Evolutionary conservation across 2,113 vertebrate species (phyloP).

Genomic region (Lycocorax pyrrhopterus): DNA sequence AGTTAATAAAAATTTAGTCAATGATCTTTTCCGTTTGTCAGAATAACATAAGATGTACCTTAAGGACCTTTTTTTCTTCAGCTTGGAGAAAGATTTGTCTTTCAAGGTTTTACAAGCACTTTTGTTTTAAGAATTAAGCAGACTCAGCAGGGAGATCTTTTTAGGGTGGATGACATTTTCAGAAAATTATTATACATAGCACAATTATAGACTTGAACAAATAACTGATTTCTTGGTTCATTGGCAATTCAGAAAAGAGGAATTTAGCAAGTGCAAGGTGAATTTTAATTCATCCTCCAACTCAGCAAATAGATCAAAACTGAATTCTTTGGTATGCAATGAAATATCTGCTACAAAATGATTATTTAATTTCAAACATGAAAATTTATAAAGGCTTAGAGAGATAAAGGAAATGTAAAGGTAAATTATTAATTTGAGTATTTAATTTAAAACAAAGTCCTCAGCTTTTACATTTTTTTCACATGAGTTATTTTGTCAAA

Average conservation of each 20-base stretch:
- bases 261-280: not conserved
- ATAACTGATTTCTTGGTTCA: slow-evolving; percentile 22
- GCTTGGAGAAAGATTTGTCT: not conserved
- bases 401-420: not conserved
- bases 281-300: not conserved
- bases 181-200: not conserved
- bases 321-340: not conserved
- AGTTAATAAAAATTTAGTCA: not conserved
- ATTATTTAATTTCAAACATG: not conserved
- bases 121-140: not conserved
- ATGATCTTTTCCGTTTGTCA: not conserved
- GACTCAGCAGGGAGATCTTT: not conserved
- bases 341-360: not conserved
- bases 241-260: not conserved
- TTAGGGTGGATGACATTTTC: not conserved
- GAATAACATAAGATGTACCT: not conserved
- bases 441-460: not conserved
- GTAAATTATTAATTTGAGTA: not conserved
- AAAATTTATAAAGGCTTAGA: not conserved
- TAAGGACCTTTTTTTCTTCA: not conserved
- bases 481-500: not conserved
- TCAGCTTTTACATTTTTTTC: not conserved
- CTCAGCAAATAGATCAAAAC: not conserved
- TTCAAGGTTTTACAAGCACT: not conserved
- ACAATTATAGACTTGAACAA: slow-evolving; percentile 23